Evolutionary conservation across 2,888 invertebrate genomes (phyloP), one percentile per base, ranked within the genome.

Genomic region (Baronia brevicornis): DNA sequence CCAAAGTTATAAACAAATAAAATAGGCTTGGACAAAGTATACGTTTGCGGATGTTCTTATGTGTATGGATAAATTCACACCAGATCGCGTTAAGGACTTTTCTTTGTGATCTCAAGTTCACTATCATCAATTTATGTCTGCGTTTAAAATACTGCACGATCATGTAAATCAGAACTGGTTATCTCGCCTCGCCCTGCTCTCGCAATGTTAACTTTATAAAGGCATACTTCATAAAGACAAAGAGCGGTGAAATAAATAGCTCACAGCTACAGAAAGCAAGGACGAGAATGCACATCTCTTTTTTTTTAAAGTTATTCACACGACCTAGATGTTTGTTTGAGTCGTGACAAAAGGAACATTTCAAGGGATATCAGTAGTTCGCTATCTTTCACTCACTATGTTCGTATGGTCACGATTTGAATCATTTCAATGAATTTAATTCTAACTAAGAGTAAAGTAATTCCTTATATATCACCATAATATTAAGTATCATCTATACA

Each of bases 131-230:
- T 77, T 73, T 74, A 68, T 70, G 75, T 74, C 75, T 63, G 50
- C 63, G 62, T 71, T 71, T 74, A 73, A 78, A 77, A 78, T 74
- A 70, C 71, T 60, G 57, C 75, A 73, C 75, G 74, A 77, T 72
- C 71, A 74, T 70, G 72, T 75, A 77, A 79, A 77, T 73, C 70
- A 70, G 69, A 74, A 80, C 80, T 57, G 75, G 80, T 80, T 80
- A 71, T 43, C 44, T 54, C 51, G 59, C 61, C 63, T 64, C 60
- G 59, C 64, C 60, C 64, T 63, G 52, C 53, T 53, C 57, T 34
- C 39, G 43, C 43, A 44, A 43, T 49, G 41, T 46, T 44, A 39
- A 40, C 64, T 58, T 52, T 59, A 48, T 50, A 51, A 33, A 48
- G 46, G 44, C 21, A 35, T 26, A 35, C 17, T 28, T 22, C 5